Evolutionary conservation across 2,888 invertebrate genomes (phyloP), one percentile per base, ranked within the genome.

Genomic region (Brenthis hecate): DNA sequence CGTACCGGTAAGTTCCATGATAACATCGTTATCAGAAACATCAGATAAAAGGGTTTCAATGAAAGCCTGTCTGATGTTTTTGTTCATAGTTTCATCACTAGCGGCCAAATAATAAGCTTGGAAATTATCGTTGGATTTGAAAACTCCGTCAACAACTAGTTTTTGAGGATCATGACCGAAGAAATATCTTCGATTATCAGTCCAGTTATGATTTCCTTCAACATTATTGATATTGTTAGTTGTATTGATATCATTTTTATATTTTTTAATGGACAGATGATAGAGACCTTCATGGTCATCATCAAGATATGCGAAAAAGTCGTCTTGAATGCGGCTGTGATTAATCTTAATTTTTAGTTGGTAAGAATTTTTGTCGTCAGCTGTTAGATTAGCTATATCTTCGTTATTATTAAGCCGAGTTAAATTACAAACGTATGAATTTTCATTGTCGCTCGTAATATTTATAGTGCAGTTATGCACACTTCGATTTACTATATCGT

Each of bases 1-100:
- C 66, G 8, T 66, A 66, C 66, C 55, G 13, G 4, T 66, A 48
- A 67, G 32, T 11, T 67, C 23, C n/a, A 65, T 65, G 16, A 69
- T 48, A 51, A 66, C 23, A 48, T 58, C 62, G 3, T 65, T 56
- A 11, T 65, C 16, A 19, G 53, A 5, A 51, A 62, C 36, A 8
- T 43, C 62, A 53, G 62, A 53, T 36, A 62, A 62, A 16, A 62
- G 43, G 51, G 53, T 62, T 62, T 62, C 53, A 36, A 28, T 13
- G 36, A 62, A 62, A 62, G 43, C 62, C 36, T 54, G 32, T 8
- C 53, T 62, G 62, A 54, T 13, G 36, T 61, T 28, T 13, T 3
- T 19, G 43, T 54, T 47, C n/a, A 13, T 8, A 47, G 13, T 36
- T 2, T 32, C 19, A 6, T 64, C 57, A 36, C 53, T 56, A 19